Percentiles rank a stretch among this genome's conserved stretches.
Conservation (phyloP, 2,797 vertebrate genomes). For the Thripadectes ignobilis region DNA sequence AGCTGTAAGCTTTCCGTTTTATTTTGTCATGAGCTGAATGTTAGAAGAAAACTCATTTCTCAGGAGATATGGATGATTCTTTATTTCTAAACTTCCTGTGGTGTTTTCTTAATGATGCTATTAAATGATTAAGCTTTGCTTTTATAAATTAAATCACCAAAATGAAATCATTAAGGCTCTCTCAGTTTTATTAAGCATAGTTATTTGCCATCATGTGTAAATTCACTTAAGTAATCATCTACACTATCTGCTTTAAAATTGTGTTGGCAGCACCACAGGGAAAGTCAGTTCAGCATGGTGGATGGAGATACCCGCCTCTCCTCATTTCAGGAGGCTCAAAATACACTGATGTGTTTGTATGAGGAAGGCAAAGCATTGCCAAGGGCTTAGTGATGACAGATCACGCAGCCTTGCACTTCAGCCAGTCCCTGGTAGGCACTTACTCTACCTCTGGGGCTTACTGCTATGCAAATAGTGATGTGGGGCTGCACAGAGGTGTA, state of each 20-base stretch:
- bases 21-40: constrained; percentile 32
- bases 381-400: neutral
- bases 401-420: neutral
- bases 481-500: neutral
- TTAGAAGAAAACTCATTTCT: constrained; percentile 63
- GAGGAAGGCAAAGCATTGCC: neutral
- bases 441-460: neutral
- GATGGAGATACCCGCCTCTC: neutral
- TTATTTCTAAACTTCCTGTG: constrained; percentile 66
- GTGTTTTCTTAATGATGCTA: constrained; percentile 65
- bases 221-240: constrained; percentile 66
- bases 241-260: constrained; percentile 19
- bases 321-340: neutral
- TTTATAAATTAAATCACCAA: constrained; percentile 71
- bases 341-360: neutral
- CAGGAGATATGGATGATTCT: constrained; percentile 51
- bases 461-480: neutral
- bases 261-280: neutral
- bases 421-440: neutral
- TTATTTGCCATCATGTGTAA: constrained; percentile 67
- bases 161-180: constrained; percentile 47
- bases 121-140: constrained; percentile 67
- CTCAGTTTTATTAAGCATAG: constrained; percentile 57
- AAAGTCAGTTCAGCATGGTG: neutral
- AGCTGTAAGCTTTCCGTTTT: constrained; percentile 61